Percentiles rank a stretch among this genome's conserved stretches.
phyloP scores from a whole-genome alignment of 2,888 invertebrate species.

The Philhelius pedissequus region DNA sequence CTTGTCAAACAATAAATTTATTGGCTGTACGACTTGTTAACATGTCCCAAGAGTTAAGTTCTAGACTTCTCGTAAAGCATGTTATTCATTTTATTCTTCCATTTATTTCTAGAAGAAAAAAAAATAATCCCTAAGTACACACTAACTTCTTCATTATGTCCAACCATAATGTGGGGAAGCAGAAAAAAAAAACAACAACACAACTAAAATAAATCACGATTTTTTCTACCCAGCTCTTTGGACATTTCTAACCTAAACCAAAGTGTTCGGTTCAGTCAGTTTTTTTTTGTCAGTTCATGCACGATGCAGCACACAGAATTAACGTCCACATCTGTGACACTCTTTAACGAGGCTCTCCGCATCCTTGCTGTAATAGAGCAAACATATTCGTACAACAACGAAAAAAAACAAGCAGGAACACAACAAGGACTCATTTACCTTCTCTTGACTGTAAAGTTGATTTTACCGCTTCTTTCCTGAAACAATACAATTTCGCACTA shows the following conservation, averaged over 20 bases:
- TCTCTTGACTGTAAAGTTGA: not conserved
- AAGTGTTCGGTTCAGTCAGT: constrained; percentile 8
- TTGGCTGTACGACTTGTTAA: constrained; percentile 14
- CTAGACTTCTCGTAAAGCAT: not conserved
- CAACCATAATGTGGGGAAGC: not conserved
- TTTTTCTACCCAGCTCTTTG: not conserved
- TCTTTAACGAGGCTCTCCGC: constrained; percentile 33
- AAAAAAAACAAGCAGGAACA: constrained; percentile 2
- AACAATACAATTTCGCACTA: constrained; percentile 39
- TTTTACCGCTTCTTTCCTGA: not conserved
- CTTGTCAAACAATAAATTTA: constrained; percentile 7
- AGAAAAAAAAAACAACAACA: constrained; percentile 19
- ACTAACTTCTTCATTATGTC: not conserved
- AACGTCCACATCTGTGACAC: constrained; percentile 29
- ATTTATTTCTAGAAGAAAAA: not conserved
- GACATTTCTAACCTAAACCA: not conserved
- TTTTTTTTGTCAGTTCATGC: not conserved
- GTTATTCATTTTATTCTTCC: not conserved
- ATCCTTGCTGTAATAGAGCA: constrained; percentile 2
- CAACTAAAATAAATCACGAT: constrained; percentile 30
- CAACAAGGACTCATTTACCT: constrained; percentile 42
- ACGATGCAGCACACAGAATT: constrained; percentile 8
- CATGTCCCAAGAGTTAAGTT: constrained; percentile 18
- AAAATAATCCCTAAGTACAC: too few relatives aligned
- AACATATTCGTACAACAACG: not conserved